Percentiles rank a stretch among this genome's conserved stretches.
Conservation (phyloP, 2,888 invertebrate species). For the Netelia melanura region DNA sequence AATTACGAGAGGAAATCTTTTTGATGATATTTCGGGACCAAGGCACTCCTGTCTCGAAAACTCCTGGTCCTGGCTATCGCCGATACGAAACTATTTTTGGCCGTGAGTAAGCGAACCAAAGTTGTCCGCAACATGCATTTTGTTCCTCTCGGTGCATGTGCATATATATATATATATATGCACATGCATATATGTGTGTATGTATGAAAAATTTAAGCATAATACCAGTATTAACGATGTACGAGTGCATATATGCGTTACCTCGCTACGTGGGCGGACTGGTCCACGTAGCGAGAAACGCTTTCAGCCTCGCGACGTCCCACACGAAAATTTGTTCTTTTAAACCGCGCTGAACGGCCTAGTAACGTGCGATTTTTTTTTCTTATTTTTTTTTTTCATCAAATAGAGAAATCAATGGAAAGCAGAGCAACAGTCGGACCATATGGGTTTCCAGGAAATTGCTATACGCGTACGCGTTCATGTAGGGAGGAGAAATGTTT, state of each 20-base stretch:
- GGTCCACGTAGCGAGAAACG: constrained; percentile 65
- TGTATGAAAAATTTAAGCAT: constrained; percentile 35
- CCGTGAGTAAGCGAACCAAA: constrained; percentile 48
- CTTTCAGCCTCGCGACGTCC: constrained; percentile 45
- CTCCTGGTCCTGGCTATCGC: constrained; percentile 7
- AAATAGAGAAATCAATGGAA: constrained; percentile 61
- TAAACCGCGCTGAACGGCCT: constrained; percentile 39
- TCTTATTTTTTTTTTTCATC: constrained; percentile 24
- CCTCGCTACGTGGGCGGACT: constrained; percentile 73
- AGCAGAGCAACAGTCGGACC: constrained; percentile 7
- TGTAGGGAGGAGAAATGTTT: constrained; percentile 21
- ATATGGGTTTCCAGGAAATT: constrained; percentile 52
- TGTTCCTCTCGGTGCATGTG: constrained; percentile 14
- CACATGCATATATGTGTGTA: neutral
- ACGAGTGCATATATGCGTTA: constrained; percentile 46
- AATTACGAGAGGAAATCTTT: no score
- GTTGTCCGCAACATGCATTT: constrained; percentile 39
- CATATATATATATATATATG: constrained; percentile 1
- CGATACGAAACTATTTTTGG: constrained; percentile 50
- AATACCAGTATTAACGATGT: constrained; percentile 55
- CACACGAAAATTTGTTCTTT: constrained; percentile 55
- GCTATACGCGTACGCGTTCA: neutral
- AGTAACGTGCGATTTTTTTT: constrained; percentile 31
- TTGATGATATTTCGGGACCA: neutral
- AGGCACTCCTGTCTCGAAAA: neutral